A percentile compares a stretch with the other conserved stretches of the same genome.
Evolutionary conservation across 2,888 invertebrate genomes (phyloP).

Genomic region (Julus scanicus): DNA sequence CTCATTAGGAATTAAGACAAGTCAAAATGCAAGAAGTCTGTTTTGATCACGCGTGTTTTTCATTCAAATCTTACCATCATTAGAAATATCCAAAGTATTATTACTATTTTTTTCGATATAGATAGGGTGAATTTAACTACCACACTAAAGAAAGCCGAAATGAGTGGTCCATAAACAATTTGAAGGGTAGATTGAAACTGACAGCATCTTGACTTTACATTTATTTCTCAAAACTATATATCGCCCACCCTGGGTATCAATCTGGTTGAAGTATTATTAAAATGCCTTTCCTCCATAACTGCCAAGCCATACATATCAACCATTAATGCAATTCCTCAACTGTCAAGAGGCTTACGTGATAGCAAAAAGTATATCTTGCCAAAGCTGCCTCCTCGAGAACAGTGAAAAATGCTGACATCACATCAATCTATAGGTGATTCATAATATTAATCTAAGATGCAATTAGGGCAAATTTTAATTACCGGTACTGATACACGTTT

Average conservation of each 20-base stretch:
- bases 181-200: conserved; percentile 6
- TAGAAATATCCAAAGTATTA: neutral
- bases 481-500: conserved; percentile 13
- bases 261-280: conserved; percentile 23
- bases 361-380: neutral
- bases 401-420: neutral
- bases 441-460: conserved; percentile 31
- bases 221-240: neutral
- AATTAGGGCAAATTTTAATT: conserved; percentile 32
- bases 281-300: neutral
- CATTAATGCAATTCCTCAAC: conserved; percentile 30
- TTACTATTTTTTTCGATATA: neutral
- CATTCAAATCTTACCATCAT: neutral
- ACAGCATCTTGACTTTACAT: neutral
- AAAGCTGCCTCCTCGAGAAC: neutral
- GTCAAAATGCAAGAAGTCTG: neutral
- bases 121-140: conserved; percentile 19
- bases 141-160: conserved; percentile 2
- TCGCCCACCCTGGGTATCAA: neutral
- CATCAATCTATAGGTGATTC: conserved; percentile 29
- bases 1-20: neutral
- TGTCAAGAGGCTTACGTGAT: neutral
- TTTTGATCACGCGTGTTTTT: neutral
- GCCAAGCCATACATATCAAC: conserved; percentile 8
- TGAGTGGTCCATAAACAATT: neutral